Evolutionary conservation across 2,113 vertebrate species (phyloP).

Genomic region (Apteryx owenii): DNA sequence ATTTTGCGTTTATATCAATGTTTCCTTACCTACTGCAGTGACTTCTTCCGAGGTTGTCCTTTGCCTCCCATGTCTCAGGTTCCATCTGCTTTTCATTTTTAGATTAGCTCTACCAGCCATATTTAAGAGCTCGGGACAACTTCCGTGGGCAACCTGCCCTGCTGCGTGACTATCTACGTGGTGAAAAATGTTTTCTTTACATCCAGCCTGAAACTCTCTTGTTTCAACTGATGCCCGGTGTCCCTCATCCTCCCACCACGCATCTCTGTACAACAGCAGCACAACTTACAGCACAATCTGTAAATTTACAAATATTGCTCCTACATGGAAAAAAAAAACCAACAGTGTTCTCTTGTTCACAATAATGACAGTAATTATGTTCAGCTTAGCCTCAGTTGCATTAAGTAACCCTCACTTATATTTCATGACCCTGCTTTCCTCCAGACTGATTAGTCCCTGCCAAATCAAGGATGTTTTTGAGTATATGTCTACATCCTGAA

Average conservation of each 20-base stretch:
- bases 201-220: no score
- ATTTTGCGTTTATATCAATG: background rate
- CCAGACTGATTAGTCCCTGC: background rate
- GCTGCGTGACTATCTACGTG: rapidly evolving
- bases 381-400: background rate
- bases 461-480: background rate
- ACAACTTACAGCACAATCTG: background rate
- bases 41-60: background rate
- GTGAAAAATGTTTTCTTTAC: rapidly evolving
- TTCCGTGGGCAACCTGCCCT: background rate
- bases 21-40: background rate
- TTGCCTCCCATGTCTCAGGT: background rate
- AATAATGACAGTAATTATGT: background rate
- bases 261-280: background rate
- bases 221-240: background rate
- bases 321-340: background rate
- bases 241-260: background rate
- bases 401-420: background rate
- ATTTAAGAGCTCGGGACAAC: background rate
- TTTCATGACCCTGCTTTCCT: background rate
- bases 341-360: rapidly evolving
- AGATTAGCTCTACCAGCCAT: background rate
- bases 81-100: background rate
- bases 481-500: background rate
- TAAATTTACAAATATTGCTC: background rate